phyloP scores from a whole-genome alignment of 64 coral and sea anemone genomes.

The Anthopleura sola region DNA sequence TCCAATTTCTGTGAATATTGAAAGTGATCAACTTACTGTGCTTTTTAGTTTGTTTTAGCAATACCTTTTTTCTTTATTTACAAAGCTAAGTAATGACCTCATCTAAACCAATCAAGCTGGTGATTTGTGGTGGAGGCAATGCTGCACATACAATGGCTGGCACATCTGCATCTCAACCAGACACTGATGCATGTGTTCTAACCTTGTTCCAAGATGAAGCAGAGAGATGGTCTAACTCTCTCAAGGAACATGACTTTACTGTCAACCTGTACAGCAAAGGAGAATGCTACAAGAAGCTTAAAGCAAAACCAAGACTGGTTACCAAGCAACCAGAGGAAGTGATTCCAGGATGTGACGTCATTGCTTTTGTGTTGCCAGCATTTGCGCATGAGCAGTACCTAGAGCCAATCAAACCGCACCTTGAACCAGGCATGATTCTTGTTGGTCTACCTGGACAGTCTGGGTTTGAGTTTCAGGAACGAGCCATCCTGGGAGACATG shows the following conservation, averaged over 20 bases:
- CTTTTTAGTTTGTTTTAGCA: too few relatives aligned
- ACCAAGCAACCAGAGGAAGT: constrained; percentile 66
- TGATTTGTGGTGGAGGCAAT: constrained; percentile 62
- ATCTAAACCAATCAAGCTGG: constrained; percentile 12
- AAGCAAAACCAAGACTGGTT: constrained; percentile 43
- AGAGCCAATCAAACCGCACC: constrained; percentile 18
- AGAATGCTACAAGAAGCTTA: neutral
- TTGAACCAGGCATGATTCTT: constrained; percentile 65
- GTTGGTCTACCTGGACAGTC: constrained; percentile 25
- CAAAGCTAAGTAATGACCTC: too few relatives aligned
- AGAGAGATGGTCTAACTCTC: constrained; percentile 38
- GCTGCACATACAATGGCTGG: constrained; percentile 55
- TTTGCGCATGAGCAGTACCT: constrained; percentile 60
- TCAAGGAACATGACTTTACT: neutral
- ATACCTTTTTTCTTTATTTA: too few relatives aligned
- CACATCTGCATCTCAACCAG: constrained; percentile 39
- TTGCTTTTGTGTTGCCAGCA: constrained; percentile 39
- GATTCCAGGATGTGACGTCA: constrained; percentile 47
- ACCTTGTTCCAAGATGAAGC: constrained; percentile 73
- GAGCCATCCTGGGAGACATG: constrained; percentile 4
- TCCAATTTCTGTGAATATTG: too few relatives aligned
- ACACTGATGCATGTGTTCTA: constrained; percentile 53
- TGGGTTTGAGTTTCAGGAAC: constrained; percentile 38
- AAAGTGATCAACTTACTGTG: too few relatives aligned
- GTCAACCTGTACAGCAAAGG: neutral